Evolutionary conservation across 2,888 invertebrate genomes (phyloP).

Genomic region (Thymelicus acteon): DNA sequence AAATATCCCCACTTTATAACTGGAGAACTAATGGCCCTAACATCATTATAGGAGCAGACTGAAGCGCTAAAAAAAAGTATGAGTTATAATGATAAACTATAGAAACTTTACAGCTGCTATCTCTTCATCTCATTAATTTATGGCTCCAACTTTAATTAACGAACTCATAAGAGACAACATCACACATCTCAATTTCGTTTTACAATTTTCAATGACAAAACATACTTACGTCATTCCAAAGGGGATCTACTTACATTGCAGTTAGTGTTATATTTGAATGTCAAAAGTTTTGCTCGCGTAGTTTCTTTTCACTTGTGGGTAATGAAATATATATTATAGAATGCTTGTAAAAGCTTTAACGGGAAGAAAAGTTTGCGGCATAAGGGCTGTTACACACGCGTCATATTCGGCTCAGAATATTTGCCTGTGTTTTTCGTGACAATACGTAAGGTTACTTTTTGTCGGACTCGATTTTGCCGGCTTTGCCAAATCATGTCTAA

Average conservation of each 20-base stretch:
- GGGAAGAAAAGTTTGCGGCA: not conserved
- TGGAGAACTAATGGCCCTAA: too few relatives aligned
- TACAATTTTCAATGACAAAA: not conserved
- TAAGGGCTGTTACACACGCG: not conserved
- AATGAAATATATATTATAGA: not conserved
- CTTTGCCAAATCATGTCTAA: too few relatives aligned
- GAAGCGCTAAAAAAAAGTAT: too few relatives aligned
- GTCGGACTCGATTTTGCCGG: too few relatives aligned
- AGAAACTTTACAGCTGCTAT: too few relatives aligned
- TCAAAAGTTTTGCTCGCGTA: not conserved
- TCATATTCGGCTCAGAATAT: too few relatives aligned
- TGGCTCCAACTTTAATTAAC: not conserved
- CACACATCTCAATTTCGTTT: not conserved
- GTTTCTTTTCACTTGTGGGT: not conserved
- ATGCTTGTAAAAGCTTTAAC: not conserved
- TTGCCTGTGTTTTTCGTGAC: too few relatives aligned
- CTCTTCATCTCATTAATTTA: too few relatives aligned
- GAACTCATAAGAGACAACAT: constrained; percentile 1
- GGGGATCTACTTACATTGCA: not conserved
- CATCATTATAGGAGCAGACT: too few relatives aligned
- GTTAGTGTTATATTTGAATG: not conserved
- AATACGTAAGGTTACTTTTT: too few relatives aligned
- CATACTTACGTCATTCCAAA: not conserved
- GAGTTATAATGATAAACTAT: too few relatives aligned
- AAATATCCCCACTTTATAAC: too few relatives aligned